Evolutionary conservation across 92 coral and sea anemone species (phyloP).

Genomic region (Nematostella vectensis): DNA sequence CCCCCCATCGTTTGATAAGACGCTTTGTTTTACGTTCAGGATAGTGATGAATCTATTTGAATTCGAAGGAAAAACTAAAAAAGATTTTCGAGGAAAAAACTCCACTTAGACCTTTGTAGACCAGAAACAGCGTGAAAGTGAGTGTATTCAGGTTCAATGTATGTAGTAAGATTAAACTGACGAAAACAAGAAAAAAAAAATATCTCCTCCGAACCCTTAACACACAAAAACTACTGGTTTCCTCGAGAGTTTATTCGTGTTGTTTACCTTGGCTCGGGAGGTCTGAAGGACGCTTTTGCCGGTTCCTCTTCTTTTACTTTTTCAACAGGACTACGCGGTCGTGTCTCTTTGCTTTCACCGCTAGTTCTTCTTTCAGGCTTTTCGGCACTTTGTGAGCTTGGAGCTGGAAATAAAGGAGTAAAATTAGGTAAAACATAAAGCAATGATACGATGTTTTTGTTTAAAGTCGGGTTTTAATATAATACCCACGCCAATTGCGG

Average conservation of each 20-base stretch:
- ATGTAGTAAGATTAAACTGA: too few relatives aligned
- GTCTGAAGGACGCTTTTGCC: constrained; percentile 4
- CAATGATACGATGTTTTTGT: neutral
- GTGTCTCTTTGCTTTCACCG: constrained; percentile 16
- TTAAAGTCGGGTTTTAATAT: too few relatives aligned
- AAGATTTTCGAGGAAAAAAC: too few relatives aligned
- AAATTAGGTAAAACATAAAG: neutral
- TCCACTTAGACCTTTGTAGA: too few relatives aligned
- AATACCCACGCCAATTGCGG: too few relatives aligned
- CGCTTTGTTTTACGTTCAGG: constrained; percentile 27
- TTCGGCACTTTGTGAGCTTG: constrained; percentile 29
- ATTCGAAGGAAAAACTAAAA: too few relatives aligned
- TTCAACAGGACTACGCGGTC: too few relatives aligned
- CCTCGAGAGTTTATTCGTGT: neutral
- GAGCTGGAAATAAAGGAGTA: constrained; percentile 23
- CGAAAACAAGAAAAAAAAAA: too few relatives aligned
- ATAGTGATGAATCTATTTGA: neutral
- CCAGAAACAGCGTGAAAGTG: too few relatives aligned
- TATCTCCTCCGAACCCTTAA: too few relatives aligned
- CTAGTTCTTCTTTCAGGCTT: constrained; percentile 18
- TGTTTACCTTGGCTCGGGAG: constrained; percentile 30
- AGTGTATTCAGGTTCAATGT: too few relatives aligned
- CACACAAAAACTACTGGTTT: too few relatives aligned
- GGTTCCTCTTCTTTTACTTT: constrained; percentile 1
- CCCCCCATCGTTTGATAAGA: constrained; percentile 16